Evolutionary conservation across 2,113 vertebrate species (phyloP).

Genomic region (Panthera leo): DNA sequence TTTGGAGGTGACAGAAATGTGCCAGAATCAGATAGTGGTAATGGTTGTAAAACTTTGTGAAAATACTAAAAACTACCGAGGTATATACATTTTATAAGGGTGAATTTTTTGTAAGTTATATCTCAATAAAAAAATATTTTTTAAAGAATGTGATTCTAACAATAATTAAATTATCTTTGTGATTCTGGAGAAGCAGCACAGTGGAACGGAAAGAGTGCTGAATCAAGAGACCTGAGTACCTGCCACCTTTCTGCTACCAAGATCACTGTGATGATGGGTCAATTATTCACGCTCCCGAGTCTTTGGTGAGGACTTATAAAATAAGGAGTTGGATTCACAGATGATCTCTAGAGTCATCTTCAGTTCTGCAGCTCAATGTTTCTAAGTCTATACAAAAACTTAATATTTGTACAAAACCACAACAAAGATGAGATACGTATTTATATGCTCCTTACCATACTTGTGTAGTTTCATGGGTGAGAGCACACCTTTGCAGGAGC

Average conservation of each 20-base stretch:
- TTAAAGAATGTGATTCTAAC: background rate
- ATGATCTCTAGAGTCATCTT: background rate
- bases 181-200: background rate
- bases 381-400: background rate
- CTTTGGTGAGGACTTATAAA: background rate
- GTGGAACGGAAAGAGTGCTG: background rate
- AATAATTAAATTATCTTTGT: background rate
- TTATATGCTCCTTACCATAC: background rate
- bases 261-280: background rate
- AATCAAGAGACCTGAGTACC: background rate
- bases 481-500: background rate
- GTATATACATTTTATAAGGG: background rate
- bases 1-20: background rate
- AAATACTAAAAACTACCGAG: background rate
- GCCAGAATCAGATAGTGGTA: background rate
- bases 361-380: background rate
- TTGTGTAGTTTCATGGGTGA: background rate
- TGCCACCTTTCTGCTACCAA: background rate
- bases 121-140: background rate
- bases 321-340: background rate
- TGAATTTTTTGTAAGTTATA: background rate
- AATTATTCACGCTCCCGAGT: background rate
- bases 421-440: background rate
- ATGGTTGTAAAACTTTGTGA: background rate
- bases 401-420: background rate